Base-by-base conservation (phyloP, 2,797 vertebrate species). In the Myotis myotis region DNA sequence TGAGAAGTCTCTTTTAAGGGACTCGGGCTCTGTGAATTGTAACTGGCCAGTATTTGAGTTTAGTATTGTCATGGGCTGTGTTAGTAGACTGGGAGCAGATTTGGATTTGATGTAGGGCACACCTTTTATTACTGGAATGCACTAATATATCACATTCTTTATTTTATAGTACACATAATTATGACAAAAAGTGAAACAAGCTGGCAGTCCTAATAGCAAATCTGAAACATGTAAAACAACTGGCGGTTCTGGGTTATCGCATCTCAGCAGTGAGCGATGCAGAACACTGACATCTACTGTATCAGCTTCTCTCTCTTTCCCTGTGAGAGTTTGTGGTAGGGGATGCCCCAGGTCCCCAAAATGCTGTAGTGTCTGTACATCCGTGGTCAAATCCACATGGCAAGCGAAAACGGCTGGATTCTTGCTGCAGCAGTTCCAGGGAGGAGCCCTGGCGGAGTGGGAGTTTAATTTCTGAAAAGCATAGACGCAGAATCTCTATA, bases 111-210 rank as follows among this genome's bases (percentile, higher is more conserved):
- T 49, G 13, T 13, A 79, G 36, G 38, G 33, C 2, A 28, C 57
- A n/a, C 85, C 20, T 75, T 68, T 49, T 60, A 75, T 81, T 87
- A 49, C 23, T 25, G 60, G 13, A 81, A 62, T 88, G 12, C 38
- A 33, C 64, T 85, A 36, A 33, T 41, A 74, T 64, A 83, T 3
- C 19, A 53, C 7, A 33, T 9, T 1, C 53, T 41, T 62, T 88
- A 15, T 47, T 64, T 47, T 82, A 30, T 75, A 75, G n/a, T 75
- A 82, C 68, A 36, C 33, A 53, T 47, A 30, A 33, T 60, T 51
- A 44, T 64, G 41, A 74, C 22, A 53, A 76, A 94, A 72, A 89
- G 79, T 72, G 44, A 80, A 79, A 44, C 47, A 94, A 80, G 8
- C 55, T 79, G 23, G 4, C 30, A 49, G 19, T 64, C 30, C n/a